These are phyloP conservation scores for Terrapene triunguis DNA, from an alignment of 2,113 vertebrate genomes.

Conservation along the genomic window DNA sequence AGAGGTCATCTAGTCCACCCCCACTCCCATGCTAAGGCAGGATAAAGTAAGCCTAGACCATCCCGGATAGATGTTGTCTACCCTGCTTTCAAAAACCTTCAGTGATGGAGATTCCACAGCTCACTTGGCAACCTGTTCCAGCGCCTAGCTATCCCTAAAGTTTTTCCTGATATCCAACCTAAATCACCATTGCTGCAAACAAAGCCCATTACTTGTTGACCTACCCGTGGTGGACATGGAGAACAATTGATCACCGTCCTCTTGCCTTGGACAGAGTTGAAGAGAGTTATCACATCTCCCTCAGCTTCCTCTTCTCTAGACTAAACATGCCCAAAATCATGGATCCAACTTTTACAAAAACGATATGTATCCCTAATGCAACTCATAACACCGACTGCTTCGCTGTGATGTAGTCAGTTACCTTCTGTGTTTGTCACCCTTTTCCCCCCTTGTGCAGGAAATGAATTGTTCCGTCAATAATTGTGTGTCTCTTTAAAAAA, in stretches of 20 bases:
- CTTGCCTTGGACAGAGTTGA: neutral
- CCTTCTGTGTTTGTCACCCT: neutral
- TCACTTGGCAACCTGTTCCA: too few species aligned
- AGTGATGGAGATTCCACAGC: too few species aligned
- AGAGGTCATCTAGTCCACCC: neutral
- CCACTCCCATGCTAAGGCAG: too few species aligned
- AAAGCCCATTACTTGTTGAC: neutral
- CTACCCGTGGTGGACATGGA: neutral
- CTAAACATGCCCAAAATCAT: neutral
- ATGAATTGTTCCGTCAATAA: neutral
- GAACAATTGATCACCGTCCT: constrained; percentile 13
- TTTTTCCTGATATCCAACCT: neutral
- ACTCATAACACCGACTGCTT: neutral
- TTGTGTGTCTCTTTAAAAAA: neutral
- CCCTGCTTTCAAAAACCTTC: too few species aligned
- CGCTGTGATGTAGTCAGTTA: neutral
- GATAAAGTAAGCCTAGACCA: too few species aligned
- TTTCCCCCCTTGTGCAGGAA: neutral
- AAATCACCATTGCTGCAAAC: neutral
- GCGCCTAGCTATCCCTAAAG: too few species aligned
- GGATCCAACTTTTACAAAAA: neutral
- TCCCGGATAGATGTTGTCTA: too few species aligned
- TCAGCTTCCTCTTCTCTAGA: neutral
- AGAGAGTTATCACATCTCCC: neutral
- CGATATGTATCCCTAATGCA: neutral